These are phyloP conservation scores for Oreotrochilus melanogaster DNA, from an alignment of 2,113 vertebrate species.

Conservation along the genomic window DNA sequence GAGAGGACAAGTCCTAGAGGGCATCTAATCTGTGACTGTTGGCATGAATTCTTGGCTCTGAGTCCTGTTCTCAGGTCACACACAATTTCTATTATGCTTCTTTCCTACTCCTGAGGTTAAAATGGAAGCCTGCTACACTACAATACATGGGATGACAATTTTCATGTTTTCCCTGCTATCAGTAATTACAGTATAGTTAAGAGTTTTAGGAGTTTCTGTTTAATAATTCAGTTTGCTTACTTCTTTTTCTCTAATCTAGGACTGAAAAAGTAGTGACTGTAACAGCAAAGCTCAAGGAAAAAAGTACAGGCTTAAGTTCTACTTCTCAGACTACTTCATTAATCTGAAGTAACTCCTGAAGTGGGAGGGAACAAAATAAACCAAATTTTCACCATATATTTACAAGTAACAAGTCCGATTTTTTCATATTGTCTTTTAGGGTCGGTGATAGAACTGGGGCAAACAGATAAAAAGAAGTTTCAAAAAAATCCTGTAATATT, in stretches of 20 bases:
- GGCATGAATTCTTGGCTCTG: not conserved
- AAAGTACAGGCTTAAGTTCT: not conserved
- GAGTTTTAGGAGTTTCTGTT: not conserved
- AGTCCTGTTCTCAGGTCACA: not conserved
- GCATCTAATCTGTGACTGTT: not conserved
- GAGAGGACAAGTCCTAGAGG: not conserved
- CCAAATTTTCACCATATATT: not conserved
- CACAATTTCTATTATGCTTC: not conserved
- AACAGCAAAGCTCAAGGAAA: not conserved
- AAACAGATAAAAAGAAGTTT: not conserved
- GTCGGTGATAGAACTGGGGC: not conserved
- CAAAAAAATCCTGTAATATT: not conserved
- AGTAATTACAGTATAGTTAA: not conserved
- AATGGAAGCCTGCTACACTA: not conserved
- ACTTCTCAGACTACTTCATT: not conserved
- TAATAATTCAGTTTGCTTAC: not conserved
- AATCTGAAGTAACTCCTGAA: not conserved
- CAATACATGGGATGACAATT: not conserved
- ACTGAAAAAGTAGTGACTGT: not conserved
- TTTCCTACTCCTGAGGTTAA: not conserved
- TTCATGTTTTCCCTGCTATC: not conserved
- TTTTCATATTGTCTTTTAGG: not conserved
- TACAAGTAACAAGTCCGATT: not conserved
- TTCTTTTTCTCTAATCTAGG: conserved; percentile 1
- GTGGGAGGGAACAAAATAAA: not conserved